phyloP scores from a whole-genome alignment of 2,888 invertebrate genomes.

The Tolmerus cingulatus region DNA sequence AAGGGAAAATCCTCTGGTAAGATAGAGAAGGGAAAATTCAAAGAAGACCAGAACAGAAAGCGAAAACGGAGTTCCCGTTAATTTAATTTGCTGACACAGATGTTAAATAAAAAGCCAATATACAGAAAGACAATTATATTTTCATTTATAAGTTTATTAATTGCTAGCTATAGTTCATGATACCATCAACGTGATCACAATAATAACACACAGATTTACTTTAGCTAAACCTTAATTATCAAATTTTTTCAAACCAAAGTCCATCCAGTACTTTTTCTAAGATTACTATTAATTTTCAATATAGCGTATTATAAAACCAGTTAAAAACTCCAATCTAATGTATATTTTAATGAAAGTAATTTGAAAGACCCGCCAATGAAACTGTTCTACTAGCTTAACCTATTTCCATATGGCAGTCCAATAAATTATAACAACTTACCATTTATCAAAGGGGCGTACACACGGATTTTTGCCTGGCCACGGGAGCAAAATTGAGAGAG shows the following conservation, averaged over 20 bases:
- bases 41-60: neutral
- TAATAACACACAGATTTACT: no score
- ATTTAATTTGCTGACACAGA: neutral
- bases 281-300: no score
- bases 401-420: neutral
- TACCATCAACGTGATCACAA: no score
- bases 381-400: neutral
- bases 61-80: neutral
- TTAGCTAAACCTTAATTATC: no score
- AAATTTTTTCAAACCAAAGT: no score
- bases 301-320: no score
- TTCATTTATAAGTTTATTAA: no score
- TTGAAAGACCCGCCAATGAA: neutral
- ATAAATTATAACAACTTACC: neutral
- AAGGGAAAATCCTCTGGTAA: neutral
- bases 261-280: no score
- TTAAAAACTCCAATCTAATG: no score
- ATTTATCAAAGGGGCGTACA: slow-evolving; percentile 31
- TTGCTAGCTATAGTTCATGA: no score
- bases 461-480: neutral
- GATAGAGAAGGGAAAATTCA: neutral
- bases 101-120: neutral
- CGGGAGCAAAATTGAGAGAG: neutral
- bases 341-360: no score
- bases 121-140: neutral